Base-by-base conservation (phyloP, 2,888 invertebrate genomes). In the Syrphus vitripennis region DNA sequence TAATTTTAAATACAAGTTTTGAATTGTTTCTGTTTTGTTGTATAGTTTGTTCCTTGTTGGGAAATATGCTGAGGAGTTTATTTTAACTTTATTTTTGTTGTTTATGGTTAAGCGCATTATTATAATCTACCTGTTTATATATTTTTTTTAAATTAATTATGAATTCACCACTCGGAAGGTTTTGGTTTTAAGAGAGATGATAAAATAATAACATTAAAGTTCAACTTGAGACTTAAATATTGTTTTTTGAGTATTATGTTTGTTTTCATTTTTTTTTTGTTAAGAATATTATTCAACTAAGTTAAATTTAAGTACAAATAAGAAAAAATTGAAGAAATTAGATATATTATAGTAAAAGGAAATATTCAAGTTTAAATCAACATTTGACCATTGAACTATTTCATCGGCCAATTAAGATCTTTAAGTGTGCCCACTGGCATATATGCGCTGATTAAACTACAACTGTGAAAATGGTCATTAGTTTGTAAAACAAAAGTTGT, bases 1-100 rank as follows among this genome's bases (percentile, higher is more conserved):
- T 69, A 61, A 59, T 59, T 71, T 70, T 81, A 77, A 84, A 72
- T 76, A 71, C 34, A 80, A 34, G 42, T 71, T 76, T 50, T 42
- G 55, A 75, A 71, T 83, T 67, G 21, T 45, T 65, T n/a, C n/a
- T 67, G 21, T 34, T 45, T 34, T 29, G 21, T 40, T 40, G 34
- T 34, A 21, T 19, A 21, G 34, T 50, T 24, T 21, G 14, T 21
- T 59, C 34, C 59, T 21, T 34, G 2, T 59, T 31, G 21, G 59
- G 59, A 59, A 37, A 21, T 57, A 57, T 59, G 59, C 7, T 34
- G 67, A 50, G 67, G 67, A 34, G 67, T 9, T 45, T 45, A 26
- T 26, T n/a, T n/a, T n/a, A n/a, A n/a, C n/a, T n/a, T n/a, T n/a
- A n/a, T n/a, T n/a, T n/a, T n/a, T n/a, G n/a, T n/a, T n/a, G n/a